Evolutionary conservation across 1,140 invertebrate genomes (phyloP).

Genomic region (Lerema accius): DNA sequence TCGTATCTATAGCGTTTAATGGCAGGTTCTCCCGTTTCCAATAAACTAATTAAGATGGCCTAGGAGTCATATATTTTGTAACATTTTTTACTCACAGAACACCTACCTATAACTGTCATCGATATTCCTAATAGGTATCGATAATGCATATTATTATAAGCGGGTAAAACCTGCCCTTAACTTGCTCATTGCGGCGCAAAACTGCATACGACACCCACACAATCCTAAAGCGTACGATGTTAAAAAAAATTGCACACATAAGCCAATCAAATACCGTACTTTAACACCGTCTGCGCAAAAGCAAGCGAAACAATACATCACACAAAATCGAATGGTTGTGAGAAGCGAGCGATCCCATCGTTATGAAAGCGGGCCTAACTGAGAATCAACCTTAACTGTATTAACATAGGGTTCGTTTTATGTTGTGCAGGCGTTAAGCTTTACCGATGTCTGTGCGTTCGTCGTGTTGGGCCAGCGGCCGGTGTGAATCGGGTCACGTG

Average conservation of each 20-base stretch:
- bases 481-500: conserved; percentile 78
- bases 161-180: background rate
- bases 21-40: background rate
- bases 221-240: conserved; percentile 9
- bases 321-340: conserved; percentile 70
- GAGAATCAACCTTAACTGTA: conserved; percentile 57
- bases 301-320: conserved; percentile 78
- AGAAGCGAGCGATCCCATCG: conserved; percentile 73
- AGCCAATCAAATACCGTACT: conserved; percentile 41
- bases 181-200: conserved; percentile 4
- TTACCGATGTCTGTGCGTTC: conserved; percentile 54
- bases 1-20: background rate
- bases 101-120: too few relatives aligned
- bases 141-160: too few relatives aligned
- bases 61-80: too few relatives aligned
- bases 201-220: conserved; percentile 9
- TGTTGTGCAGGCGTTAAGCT: conserved; percentile 62
- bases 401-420: conserved; percentile 53
- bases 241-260: conserved; percentile 30
- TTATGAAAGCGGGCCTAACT: conserved; percentile 75
- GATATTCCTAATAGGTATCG: too few relatives aligned
- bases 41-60: background rate
- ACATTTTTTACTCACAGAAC: too few relatives aligned
- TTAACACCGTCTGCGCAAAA: conserved; percentile 55
- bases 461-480: conserved; percentile 59